Conservation (phyloP, 2,888 invertebrate genomes). For the Ganaspis brasiliensis region DNA sequence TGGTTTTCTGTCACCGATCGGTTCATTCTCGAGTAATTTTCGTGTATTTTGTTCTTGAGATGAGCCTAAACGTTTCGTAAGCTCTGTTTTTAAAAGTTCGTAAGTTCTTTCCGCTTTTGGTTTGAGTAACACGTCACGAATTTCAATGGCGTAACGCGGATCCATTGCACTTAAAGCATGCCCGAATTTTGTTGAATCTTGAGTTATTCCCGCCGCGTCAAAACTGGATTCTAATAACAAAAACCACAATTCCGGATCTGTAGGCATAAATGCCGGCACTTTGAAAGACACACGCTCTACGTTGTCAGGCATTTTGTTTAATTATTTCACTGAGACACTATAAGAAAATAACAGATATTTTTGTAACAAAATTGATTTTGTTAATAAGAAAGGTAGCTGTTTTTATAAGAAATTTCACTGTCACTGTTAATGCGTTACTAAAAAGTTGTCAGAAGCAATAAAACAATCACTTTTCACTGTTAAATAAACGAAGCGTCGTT, state of each 20-base stretch:
- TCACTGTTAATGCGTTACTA: too few relatives aligned
- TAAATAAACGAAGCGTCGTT: too few relatives aligned
- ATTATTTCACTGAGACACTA: too few relatives aligned
- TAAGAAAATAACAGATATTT: too few relatives aligned
- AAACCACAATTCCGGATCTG: not conserved
- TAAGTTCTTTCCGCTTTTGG: not conserved
- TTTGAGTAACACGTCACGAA: conserved; percentile 21
- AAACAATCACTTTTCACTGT: too few relatives aligned
- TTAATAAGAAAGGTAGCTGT: too few relatives aligned
- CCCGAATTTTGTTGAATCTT: not conserved
- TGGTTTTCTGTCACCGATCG: conserved; percentile 61
- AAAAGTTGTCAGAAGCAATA: too few relatives aligned
- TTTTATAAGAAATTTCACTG: too few relatives aligned
- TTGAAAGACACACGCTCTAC: not conserved
- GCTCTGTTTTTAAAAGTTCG: conserved; percentile 65
- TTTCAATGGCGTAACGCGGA: conserved; percentile 63
- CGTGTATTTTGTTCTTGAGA: conserved; percentile 55
- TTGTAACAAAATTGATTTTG: too few relatives aligned
- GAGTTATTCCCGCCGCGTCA: conserved; percentile 40
- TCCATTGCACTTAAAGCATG: conserved; percentile 61
- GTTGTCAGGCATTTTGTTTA: too few relatives aligned
- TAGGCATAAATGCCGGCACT: conserved; percentile 51
- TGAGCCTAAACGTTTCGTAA: conserved; percentile 58
- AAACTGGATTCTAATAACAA: not conserved
- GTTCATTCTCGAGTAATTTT: conserved; percentile 55